Percentiles rank a stretch among this genome's conserved stretches.
Evolutionary conservation across 1,140 invertebrate genomes (phyloP).

Genomic region (Teleopsis dalmanni): DNA sequence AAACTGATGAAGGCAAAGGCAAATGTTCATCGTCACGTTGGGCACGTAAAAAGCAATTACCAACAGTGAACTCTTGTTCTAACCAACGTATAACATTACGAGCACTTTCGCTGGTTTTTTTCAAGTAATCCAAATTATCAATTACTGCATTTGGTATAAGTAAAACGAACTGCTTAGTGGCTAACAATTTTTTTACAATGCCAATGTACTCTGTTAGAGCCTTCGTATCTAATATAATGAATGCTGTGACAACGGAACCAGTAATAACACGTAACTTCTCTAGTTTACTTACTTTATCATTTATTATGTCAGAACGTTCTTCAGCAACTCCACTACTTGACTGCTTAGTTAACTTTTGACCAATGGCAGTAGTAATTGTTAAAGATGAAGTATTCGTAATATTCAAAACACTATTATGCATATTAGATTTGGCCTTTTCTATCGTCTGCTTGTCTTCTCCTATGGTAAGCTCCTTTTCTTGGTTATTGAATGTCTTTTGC

Average conservation of each 20-base stretch:
- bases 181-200: conserved; percentile 69
- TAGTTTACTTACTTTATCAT: conserved; percentile 35
- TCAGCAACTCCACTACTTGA: conserved; percentile 38
- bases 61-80: conserved; percentile 74
- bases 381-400: conserved; percentile 28
- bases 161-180: conserved; percentile 67
- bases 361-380: conserved; percentile 33
- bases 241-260: conserved; percentile 55
- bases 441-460: conserved; percentile 36
- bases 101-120: conserved; percentile 67
- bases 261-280: conserved; percentile 21
- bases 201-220: conserved; percentile 63
- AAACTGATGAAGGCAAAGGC: conserved; percentile 60
- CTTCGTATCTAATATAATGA: conserved; percentile 66
- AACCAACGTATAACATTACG: conserved; percentile 87
- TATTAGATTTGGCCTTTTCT: conserved; percentile 38
- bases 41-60: conserved; percentile 72
- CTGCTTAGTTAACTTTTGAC: conserved; percentile 35
- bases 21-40: conserved; percentile 72
- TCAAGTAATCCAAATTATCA: conserved; percentile 75
- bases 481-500: conserved; percentile 40
- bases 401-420: conserved; percentile 23
- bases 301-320: conserved; percentile 45
- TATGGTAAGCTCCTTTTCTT: conserved; percentile 40
- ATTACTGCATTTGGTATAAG: conserved; percentile 77